These are phyloP conservation scores for Labroides dimidiatus DNA, from an alignment of 2,797 vertebrate genomes.

Conservation along the genomic window DNA sequence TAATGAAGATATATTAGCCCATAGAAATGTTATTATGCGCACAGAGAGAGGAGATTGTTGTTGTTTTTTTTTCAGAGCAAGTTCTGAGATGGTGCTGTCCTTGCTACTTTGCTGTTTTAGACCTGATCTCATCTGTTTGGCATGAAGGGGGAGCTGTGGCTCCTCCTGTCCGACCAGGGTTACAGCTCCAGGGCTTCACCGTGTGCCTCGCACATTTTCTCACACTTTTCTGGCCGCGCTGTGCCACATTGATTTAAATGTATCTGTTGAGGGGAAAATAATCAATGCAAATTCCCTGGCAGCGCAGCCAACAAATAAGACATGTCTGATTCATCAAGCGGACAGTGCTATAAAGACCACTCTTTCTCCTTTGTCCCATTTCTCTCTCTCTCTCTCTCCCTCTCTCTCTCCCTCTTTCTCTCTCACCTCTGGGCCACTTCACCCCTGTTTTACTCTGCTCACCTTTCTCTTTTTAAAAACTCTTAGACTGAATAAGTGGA, in stretches of 20 bases:
- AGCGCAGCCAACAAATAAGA: slow-evolving; percentile 87
- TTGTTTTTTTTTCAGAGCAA: slow-evolving; percentile 36
- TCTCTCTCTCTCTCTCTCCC: slow-evolving; percentile 51
- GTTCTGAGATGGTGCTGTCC: slow-evolving; percentile 61
- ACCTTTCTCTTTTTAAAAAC: slow-evolving; percentile 80
- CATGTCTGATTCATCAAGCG: slow-evolving; percentile 93
- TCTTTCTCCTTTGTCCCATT: slow-evolving; percentile 76
- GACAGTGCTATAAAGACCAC: slow-evolving; percentile 91
- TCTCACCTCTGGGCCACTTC: slow-evolving; percentile 82
- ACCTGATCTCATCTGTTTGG: slow-evolving; percentile 86
- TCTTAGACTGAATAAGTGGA: slow-evolving; percentile 89
- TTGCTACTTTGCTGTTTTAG: slow-evolving; percentile 43
- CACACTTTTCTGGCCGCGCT: slow-evolving; percentile 84
- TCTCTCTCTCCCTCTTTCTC: slow-evolving; percentile 43
- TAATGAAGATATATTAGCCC: slow-evolving; percentile 75
- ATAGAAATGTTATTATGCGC: slow-evolving; percentile 58
- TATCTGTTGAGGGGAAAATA: slow-evolving; percentile 95
- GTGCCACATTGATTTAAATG: slow-evolving; percentile 93
- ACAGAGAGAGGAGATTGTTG: slow-evolving; percentile 41
- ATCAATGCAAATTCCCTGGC: slow-evolving; percentile 97
- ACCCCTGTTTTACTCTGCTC: slow-evolving; percentile 78
- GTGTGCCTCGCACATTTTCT: slow-evolving; percentile 81
- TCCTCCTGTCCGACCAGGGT: slow-evolving; percentile 87
- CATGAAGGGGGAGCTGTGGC: slow-evolving; percentile 99
- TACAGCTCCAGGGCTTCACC: slow-evolving; percentile 66